These are phyloP conservation scores for Drosophila nr. perissopoda DNA, from an alignment of 2,888 invertebrate genomes.

Conservation along the genomic window DNA sequence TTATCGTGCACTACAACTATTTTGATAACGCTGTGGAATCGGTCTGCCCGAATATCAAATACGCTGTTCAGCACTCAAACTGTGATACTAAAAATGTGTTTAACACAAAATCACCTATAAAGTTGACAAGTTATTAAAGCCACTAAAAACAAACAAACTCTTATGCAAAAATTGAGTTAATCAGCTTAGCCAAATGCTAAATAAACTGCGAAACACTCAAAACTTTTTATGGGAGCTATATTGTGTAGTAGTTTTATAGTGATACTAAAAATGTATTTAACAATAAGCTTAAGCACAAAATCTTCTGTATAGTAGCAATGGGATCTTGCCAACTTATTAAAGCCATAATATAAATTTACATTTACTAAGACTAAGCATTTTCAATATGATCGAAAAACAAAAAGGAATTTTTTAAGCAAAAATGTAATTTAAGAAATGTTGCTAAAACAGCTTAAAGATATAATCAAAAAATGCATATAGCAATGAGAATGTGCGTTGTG, in stretches of 20 bases:
- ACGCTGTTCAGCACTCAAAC: background rate
- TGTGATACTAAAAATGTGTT: background rate
- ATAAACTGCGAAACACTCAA: background rate
- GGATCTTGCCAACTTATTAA: background rate
- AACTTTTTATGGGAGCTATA: background rate
- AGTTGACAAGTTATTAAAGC: background rate
- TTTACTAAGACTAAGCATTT: background rate
- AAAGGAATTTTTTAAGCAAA: background rate
- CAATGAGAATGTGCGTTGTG: background rate
- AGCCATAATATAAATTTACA: background rate
- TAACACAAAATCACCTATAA: background rate
- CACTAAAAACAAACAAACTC: too few relatives aligned
- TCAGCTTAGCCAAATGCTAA: background rate
- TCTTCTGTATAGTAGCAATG: background rate
- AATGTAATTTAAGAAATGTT: background rate
- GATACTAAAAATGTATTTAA: background rate
- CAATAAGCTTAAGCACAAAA: background rate
- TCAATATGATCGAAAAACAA: background rate
- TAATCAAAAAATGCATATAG: background rate
- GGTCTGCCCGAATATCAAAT: background rate
- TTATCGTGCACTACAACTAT: slow-evolving; percentile 28
- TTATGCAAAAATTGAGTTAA: background rate
- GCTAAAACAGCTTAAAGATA: background rate
- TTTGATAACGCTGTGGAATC: slow-evolving; percentile 32
- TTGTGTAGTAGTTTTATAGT: background rate